Evolutionary conservation across 1,140 invertebrate genomes (phyloP).

Genomic region (Myzus persicae): DNA sequence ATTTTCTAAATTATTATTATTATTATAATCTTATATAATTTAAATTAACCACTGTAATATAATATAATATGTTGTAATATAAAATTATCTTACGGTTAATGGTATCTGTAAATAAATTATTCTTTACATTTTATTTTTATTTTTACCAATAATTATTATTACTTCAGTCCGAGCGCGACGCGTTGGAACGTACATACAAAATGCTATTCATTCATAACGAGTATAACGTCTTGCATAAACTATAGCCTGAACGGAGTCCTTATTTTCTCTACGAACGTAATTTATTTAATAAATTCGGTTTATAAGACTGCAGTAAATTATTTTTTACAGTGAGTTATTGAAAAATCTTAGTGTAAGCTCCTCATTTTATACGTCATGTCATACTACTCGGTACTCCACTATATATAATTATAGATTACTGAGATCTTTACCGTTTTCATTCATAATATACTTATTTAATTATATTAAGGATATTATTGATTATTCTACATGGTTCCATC

Average conservation of each 20-base stretch:
- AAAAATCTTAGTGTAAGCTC: not conserved
- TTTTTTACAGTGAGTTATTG: not conserved
- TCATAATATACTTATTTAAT: not conserved
- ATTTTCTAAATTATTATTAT: not conserved
- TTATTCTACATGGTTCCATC: not conserved
- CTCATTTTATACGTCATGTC: not conserved
- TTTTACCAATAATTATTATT: constrained; percentile 21
- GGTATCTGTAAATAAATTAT: not conserved
- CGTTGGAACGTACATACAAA: constrained; percentile 17
- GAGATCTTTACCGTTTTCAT: not conserved
- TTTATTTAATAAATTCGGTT: not conserved
- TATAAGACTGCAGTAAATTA: not conserved
- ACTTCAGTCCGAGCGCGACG: not conserved
- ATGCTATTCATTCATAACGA: constrained; percentile 30
- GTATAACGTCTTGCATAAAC: not conserved
- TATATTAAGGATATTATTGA: not conserved
- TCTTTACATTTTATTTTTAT: not conserved
- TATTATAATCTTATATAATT: not conserved
- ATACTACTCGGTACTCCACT: not conserved
- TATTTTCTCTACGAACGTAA: not conserved
- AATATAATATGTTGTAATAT: not conserved
- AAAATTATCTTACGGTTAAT: not conserved
- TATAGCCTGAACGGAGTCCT: not conserved
- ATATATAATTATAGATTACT: not conserved
- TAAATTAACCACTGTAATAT: not conserved